A percentile compares a stretch with the other conserved stretches of the same genome.
These are phyloP conservation scores for Ophioderma brevispina DNA, from an alignment of 35 echinoderm and acorn worm genomes.

Conservation along the genomic window DNA sequence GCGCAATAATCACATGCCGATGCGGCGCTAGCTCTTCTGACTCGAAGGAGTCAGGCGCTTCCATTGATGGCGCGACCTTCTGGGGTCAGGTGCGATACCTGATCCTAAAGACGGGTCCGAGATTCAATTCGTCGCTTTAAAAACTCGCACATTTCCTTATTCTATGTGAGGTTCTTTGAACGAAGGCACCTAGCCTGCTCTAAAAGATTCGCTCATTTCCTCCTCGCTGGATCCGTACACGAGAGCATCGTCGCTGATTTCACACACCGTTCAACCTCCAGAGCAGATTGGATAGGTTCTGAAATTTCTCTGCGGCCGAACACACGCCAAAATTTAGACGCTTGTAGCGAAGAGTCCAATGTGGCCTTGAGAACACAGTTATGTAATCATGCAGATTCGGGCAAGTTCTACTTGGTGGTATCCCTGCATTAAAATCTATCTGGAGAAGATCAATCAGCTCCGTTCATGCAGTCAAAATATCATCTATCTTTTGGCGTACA, in stretches of 20 bases:
- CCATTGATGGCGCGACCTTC: background rate
- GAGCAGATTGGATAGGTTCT: conserved; percentile 68
- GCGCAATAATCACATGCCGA: conserved; percentile 67
- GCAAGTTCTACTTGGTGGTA: conserved; percentile 72
- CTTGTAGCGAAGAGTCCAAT: conserved; percentile 59
- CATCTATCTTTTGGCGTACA: conserved; percentile 68
- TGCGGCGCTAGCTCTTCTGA: conserved; percentile 65
- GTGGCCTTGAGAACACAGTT: conserved; percentile 75
- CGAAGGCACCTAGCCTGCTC: background rate
- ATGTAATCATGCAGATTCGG: conserved; percentile 50
- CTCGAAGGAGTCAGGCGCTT: conserved; percentile 9
- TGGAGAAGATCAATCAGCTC: conserved; percentile 52
- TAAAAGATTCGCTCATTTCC: conserved; percentile 1
- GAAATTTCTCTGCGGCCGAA: conserved; percentile 68
- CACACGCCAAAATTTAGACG: conserved; percentile 79
- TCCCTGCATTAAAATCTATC: conserved; percentile 58
- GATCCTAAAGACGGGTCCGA: conserved; percentile 31
- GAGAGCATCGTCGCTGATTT: conserved; percentile 76
- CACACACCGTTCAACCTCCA: conserved; percentile 56
- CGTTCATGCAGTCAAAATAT: conserved; percentile 59
- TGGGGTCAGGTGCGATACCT: background rate
- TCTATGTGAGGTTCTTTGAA: conserved; percentile 23
- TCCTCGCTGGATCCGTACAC: conserved; percentile 31
- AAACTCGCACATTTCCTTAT: conserved; percentile 47
- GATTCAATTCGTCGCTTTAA: conserved; percentile 21